A percentile compares a stretch with the other conserved stretches of the same genome.
These are phyloP conservation scores for Glossosoma conforme DNA, from an alignment of 1,140 invertebrate species.

Conservation along the genomic window DNA sequence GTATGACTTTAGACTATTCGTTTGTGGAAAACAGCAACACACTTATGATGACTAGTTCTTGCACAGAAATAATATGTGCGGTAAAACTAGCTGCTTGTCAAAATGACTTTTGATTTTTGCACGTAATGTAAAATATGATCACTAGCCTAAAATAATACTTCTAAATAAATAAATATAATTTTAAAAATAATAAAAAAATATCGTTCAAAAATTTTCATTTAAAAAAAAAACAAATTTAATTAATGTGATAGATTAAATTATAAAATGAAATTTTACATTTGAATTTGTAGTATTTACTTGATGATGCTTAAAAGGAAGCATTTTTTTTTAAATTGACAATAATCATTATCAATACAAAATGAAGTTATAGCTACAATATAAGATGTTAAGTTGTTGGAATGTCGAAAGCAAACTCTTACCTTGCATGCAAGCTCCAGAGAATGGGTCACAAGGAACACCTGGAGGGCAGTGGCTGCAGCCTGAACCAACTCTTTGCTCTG, in stretches of 20 bases:
- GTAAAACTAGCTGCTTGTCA: background rate
- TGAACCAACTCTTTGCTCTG: background rate
- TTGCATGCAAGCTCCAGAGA: conserved; percentile 72
- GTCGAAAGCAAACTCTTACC: conserved; percentile 52
- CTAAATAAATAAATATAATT: background rate
- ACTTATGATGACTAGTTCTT: conserved; percentile 11
- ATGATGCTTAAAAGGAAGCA: background rate
- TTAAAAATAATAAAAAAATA: too few relatives aligned
- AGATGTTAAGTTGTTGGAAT: background rate
- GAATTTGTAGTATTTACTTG: background rate
- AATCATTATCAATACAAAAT: conserved; percentile 1
- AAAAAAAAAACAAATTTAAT: background rate
- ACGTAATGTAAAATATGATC: background rate
- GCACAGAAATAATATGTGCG: background rate
- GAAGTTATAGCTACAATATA: too few relatives aligned
- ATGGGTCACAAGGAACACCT: conserved; percentile 66
- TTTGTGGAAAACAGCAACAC: conserved; percentile 29
- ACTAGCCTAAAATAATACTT: background rate
- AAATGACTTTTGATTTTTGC: background rate
- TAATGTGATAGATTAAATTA: background rate
- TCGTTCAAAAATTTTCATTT: too few relatives aligned
- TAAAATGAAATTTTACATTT: background rate
- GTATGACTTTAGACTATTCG: conserved; percentile 8
- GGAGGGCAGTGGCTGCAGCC: conserved; percentile 68
- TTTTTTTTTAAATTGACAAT: background rate